Conservation (phyloP, 2,888 invertebrate genomes). For the Galeopsomyia nigrocyanea region DNA sequence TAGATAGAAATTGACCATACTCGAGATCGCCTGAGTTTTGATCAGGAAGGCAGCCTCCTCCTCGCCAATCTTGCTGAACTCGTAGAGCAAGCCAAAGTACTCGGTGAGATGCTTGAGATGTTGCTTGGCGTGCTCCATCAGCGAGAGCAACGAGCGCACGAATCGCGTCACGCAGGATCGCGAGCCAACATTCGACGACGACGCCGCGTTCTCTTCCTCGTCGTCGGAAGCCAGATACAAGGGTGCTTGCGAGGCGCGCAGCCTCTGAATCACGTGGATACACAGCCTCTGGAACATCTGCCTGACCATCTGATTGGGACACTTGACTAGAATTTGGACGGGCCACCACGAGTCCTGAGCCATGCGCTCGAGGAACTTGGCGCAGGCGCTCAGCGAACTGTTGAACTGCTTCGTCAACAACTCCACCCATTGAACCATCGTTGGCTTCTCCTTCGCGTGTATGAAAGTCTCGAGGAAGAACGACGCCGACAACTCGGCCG, state of each 20-base stretch:
- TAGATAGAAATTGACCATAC: conserved; percentile 92
- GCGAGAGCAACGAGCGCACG: conserved; percentile 87
- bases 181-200: conserved; percentile 74
- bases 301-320: conserved; percentile 96
- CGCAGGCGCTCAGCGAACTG: conserved; percentile 88
- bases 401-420: conserved; percentile 95
- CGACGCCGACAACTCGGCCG: conserved; percentile 90
- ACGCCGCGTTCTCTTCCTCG: conserved; percentile 71
- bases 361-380: conserved; percentile 95
- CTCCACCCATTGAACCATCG: conserved; percentile 98
- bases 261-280: conserved; percentile 93
- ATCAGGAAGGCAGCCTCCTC: conserved; percentile 92
- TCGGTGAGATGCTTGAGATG: conserved; percentile 91
- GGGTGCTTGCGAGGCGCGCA: conserved; percentile 76
- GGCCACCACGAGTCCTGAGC: conserved; percentile 96
- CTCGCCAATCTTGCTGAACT: conserved; percentile 96
- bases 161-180: conserved; percentile 93
- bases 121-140: conserved; percentile 90
- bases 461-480: conserved; percentile 97
- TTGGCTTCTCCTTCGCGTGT: conserved; percentile 97
- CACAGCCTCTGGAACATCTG: conserved; percentile 97
- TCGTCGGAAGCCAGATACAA: conserved; percentile 76
- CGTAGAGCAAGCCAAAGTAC: conserved; percentile 91
- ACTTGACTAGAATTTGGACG: conserved; percentile 91
- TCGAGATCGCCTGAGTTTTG: conserved; percentile 88